Percentiles rank a stretch among this genome's conserved stretches.
Evolutionary conservation across 2,113 vertebrate species (phyloP).

Genomic region (Sapajus apella): DNA sequence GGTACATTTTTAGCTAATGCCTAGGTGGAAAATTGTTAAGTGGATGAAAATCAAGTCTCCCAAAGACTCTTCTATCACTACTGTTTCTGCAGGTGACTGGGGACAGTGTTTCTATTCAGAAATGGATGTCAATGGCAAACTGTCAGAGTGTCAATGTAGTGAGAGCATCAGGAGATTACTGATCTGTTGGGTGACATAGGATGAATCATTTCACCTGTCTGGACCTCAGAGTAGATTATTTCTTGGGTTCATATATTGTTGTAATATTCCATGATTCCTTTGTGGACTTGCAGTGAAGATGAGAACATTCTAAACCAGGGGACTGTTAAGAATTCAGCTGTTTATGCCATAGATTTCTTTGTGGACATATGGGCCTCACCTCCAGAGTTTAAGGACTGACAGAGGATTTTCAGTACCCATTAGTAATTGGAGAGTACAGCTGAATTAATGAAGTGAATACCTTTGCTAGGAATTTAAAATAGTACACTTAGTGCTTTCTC

Average conservation of each 20-base stretch:
- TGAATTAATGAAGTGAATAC: constrained; percentile 46
- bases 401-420: background rate
- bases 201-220: constrained; percentile 20
- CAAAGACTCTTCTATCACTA: background rate
- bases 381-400: constrained; percentile 3
- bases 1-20: background rate
- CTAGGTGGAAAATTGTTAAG: background rate
- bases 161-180: background rate
- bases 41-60: background rate
- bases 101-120: constrained; percentile 22
- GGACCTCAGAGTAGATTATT: background rate
- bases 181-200: constrained; percentile 10
- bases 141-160: background rate
- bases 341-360: constrained; percentile 19
- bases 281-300: background rate
- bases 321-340: background rate
- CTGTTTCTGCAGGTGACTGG: background rate
- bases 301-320: constrained; percentile 10
- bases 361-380: background rate
- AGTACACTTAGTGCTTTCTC: constrained; percentile 20
- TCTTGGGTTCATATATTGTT: background rate
- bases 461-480: constrained; percentile 44
- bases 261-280: background rate
- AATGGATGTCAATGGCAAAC: constrained; percentile 26
- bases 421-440: background rate